Base-by-base conservation (phyloP, 2,113 vertebrate genomes). In the Chloropsis hardwickii region DNA sequence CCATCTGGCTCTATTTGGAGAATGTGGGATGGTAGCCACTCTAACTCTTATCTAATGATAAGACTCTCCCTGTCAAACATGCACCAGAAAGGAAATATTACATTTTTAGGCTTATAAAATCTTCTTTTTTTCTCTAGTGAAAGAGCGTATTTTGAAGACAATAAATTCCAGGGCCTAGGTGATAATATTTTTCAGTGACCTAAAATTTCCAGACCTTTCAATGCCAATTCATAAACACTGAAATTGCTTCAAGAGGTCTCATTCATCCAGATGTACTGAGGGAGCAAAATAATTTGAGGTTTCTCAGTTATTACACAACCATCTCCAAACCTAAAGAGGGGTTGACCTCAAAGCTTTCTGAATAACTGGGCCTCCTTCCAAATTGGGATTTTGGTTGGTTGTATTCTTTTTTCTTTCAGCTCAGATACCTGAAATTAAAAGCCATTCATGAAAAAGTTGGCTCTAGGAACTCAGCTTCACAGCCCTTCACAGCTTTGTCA, bases 1-100 rank as follows among this genome's bases (percentile, higher is more conserved):
- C 94, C 97, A 98, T 97, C 97, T 98, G 98, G 95, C 96, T 96
- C 23, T 93, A 60, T 94, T 97, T 97, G 94, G 80, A 96, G 94
- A 97, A 97, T 97, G 95, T 95, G 95, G 93, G 95, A 96, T 97
- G 94, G 96, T 96, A 97, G 97, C 95, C 95, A 97, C 81, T 94
- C 61, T 86, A 94, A 73, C 58, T 64, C 86, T 97, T 98, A 98
- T 97, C 97, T 97, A 51, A 86, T 89, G 96, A 98, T 97, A 97
- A 98, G 96, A 92, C 39, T 78, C 58, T 93, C 62, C 90, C 82
- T 69, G 90, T 97, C 96, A 96, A 97, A 97, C 22, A 11, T 74
- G 61, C 39, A 88, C 48, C 60, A 95, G 82, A 90, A 90, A 92
- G 71, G 78, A 97, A 96, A 96, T 93, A 96, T 89, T 95, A 81